These are phyloP conservation scores for Ectemnius cavifrons DNA, from an alignment of 2,888 invertebrate genomes.

Conservation along the genomic window DNA sequence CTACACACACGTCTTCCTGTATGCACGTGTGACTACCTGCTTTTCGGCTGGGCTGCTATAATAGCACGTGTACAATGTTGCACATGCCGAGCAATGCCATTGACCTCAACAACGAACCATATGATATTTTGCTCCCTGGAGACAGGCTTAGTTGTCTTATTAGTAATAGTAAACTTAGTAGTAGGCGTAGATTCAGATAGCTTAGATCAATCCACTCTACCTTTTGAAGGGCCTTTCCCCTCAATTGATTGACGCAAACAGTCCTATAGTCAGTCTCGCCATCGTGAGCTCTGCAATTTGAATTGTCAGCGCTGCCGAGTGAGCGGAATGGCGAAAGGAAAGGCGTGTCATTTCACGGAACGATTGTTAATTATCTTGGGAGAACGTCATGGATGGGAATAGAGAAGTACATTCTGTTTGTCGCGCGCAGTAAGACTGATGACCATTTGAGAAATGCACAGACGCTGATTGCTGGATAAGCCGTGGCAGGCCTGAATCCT, in stretches of 20 bases:
- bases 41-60: slow-evolving; percentile 38
- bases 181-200: too few species aligned
- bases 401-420: slow-evolving; percentile 59
- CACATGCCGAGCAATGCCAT: slow-evolving; percentile 52
- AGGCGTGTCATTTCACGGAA: slow-evolving; percentile 53
- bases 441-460: slow-evolving; percentile 52
- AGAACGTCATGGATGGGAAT: slow-evolving; percentile 56
- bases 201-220: too few species aligned
- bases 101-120: slow-evolving; percentile 28
- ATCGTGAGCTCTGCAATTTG: too few species aligned
- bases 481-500: slow-evolving; percentile 41
- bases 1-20: slow-evolving; percentile 33
- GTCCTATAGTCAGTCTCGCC: too few species aligned
- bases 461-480: slow-evolving; percentile 50
- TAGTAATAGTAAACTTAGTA: too few species aligned
- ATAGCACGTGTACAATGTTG: slow-evolving; percentile 44
- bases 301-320: too few species aligned
- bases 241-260: too few species aligned
- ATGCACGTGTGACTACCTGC: slow-evolving; percentile 27
- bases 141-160: too few species aligned
- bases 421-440: slow-evolving; percentile 48
- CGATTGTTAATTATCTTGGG: slow-evolving; percentile 44
- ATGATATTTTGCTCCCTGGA: slow-evolving; percentile 39
- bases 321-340: background rate
- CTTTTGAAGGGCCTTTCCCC: too few species aligned